A percentile compares a stretch with the other conserved stretches of the same genome.
Evolutionary conservation across 2,888 invertebrate species (phyloP).

Genomic region (Bellardia pandia): DNA sequence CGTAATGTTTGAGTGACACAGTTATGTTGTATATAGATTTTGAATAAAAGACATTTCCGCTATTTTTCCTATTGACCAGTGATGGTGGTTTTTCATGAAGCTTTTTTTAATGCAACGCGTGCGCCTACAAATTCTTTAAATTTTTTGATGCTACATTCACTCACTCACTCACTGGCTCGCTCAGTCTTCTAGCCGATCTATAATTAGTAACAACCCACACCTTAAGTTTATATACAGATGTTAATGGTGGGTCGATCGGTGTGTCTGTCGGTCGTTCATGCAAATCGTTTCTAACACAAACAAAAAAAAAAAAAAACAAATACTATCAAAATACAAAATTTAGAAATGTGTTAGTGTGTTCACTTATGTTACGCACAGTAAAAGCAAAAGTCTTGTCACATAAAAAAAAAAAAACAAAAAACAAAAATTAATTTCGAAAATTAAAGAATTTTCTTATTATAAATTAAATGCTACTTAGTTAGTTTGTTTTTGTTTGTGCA

Average conservation of each 20-base stretch:
- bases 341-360: neutral
- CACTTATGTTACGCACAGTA: slow-evolving; percentile 46
- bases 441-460: slow-evolving; percentile 28
- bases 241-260: slow-evolving; percentile 1
- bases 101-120: slow-evolving; percentile 43
- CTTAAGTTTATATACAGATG: slow-evolving; percentile 36
- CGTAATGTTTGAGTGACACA: slow-evolving; percentile 60
- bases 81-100: neutral
- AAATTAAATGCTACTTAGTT: neutral
- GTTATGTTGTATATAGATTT: slow-evolving; percentile 19
- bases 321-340: neutral
- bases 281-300: neutral
- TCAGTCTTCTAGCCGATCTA: slow-evolving; percentile 49
- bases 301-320: neutral
- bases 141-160: slow-evolving; percentile 21
- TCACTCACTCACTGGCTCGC: slow-evolving; percentile 38
- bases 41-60: slow-evolving; percentile 33
- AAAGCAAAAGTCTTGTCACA: slow-evolving; percentile 7
- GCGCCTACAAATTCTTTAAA: slow-evolving; percentile 46
- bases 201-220: slow-evolving; percentile 70
- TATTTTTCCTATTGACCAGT: neutral
- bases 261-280: neutral
- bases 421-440: slow-evolving; percentile 35
- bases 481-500: neutral
- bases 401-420: slow-evolving; percentile 6